phyloP scores from a whole-genome alignment of 2,888 invertebrate species.

The Zele albiditarsus region DNA sequence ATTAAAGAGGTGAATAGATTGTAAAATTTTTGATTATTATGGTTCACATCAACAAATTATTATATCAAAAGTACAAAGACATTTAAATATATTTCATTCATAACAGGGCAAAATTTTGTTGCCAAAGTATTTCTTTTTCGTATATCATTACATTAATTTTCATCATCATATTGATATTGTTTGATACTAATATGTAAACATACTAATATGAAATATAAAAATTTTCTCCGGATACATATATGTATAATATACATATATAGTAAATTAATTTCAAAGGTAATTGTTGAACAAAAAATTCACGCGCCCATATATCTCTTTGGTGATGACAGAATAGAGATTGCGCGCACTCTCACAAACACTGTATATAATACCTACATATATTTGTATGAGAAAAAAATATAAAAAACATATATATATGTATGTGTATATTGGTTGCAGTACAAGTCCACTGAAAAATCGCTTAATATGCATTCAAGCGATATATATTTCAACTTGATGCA shows the following conservation, averaged over 20 bases:
- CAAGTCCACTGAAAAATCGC: slow-evolving; percentile 34
- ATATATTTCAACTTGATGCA: slow-evolving; percentile 31
- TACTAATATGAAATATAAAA: too few species aligned
- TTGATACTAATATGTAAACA: too few species aligned
- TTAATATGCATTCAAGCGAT: slow-evolving; percentile 14
- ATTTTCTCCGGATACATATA: too few species aligned
- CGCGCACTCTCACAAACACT: neutral
- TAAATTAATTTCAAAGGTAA: slow-evolving; percentile 34
- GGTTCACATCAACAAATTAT: too few species aligned
- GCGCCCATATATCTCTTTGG: slow-evolving; percentile 30
- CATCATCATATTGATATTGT: too few species aligned
- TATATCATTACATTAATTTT: too few species aligned
- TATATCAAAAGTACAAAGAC: too few species aligned
- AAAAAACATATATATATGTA: neutral
- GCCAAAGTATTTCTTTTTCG: too few species aligned
- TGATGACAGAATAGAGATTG: slow-evolving; percentile 39
- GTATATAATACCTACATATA: neutral
- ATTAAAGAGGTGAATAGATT: too few species aligned
- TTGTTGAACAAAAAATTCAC: slow-evolving; percentile 30
- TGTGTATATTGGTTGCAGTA: neutral
- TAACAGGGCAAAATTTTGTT: too few species aligned
- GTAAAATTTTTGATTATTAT: too few species aligned
- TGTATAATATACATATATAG: neutral
- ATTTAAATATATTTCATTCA: too few species aligned
- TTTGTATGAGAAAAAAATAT: neutral